Percentiles rank a stretch among this genome's conserved stretches.
These are phyloP conservation scores for Herminia tarsipennalis DNA, from an alignment of 2,888 invertebrate genomes.

Conservation along the genomic window DNA sequence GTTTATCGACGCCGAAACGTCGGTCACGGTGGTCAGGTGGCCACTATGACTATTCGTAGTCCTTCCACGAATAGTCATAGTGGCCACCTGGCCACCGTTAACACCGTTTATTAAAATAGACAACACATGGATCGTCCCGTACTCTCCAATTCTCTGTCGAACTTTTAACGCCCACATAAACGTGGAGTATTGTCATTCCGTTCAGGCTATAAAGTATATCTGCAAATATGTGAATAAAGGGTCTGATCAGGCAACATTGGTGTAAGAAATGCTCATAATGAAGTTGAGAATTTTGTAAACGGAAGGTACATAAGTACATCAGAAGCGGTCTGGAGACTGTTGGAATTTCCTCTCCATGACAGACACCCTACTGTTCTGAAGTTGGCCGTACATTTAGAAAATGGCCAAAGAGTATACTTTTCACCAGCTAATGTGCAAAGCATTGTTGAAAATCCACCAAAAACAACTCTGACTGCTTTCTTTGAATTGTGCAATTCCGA, in stretches of 20 bases:
- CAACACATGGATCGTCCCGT: constrained; percentile 7
- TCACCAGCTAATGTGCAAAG: not conserved
- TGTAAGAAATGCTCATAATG: not conserved
- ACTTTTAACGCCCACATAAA: constrained; percentile 8
- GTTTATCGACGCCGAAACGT: constrained; percentile 1
- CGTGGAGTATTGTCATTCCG: constrained; percentile 1
- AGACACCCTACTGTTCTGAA: constrained; percentile 5
- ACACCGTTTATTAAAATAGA: not conserved
- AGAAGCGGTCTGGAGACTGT: constrained; percentile 6
- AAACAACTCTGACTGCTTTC: constrained; percentile 4
- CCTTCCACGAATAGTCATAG: not conserved
- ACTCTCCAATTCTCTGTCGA: not conserved
- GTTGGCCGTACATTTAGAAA: constrained; percentile 6
- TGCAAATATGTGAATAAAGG: no score
- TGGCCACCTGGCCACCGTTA: not conserved
- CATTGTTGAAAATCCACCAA: not conserved
- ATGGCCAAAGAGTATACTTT: constrained; percentile 4
- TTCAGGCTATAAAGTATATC: constrained; percentile 1
- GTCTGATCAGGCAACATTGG: no score
- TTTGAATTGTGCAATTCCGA: constrained; percentile 28
- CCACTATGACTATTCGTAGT: not conserved
- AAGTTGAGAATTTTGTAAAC: constrained; percentile 11
- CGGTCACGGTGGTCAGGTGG: not conserved
- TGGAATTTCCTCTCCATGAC: constrained; percentile 11
- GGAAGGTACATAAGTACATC: constrained; percentile 12